phyloP scores from a whole-genome alignment of 2,888 invertebrate genomes.

The Alviniconcha strummeri region DNA sequence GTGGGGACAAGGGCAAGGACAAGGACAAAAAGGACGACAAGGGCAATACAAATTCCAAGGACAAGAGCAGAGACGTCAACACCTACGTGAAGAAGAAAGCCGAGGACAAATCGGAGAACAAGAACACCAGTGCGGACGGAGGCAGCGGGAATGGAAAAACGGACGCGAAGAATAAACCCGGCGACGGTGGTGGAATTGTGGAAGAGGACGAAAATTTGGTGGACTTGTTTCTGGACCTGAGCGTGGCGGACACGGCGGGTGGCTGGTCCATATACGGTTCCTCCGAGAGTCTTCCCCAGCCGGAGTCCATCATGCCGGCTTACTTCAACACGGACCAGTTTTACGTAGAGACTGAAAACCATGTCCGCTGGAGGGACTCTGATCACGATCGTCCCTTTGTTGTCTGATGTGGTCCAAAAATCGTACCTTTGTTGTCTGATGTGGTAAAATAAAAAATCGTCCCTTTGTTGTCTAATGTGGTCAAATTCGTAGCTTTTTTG shows the following conservation, averaged over 20 bases:
- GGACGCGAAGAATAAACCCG: not conserved
- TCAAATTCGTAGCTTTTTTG: too few species aligned
- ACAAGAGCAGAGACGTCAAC: constrained; percentile 30
- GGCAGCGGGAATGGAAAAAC: not conserved
- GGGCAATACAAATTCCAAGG: constrained; percentile 41
- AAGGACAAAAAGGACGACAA: constrained; percentile 42
- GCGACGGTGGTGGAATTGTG: not conserved
- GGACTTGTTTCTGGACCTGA: constrained; percentile 62
- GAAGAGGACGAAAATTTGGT: constrained; percentile 54
- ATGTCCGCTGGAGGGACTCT: constrained; percentile 6
- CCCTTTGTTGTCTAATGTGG: too few species aligned
- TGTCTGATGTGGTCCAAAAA: too few species aligned
- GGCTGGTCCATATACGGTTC: constrained; percentile 57
- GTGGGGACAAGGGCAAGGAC: constrained; percentile 32
- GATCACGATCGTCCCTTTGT: not conserved
- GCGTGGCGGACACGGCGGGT: constrained; percentile 48
- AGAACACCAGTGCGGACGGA: constrained; percentile 9
- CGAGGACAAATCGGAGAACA: constrained; percentile 11
- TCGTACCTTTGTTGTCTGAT: too few species aligned
- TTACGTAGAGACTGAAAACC: not conserved
- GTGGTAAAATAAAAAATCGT: too few species aligned
- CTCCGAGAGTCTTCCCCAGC: constrained; percentile 44
- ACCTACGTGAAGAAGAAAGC: constrained; percentile 19
- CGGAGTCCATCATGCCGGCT: constrained; percentile 37
- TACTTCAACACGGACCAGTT: constrained; percentile 41